Percentiles rank a stretch among this genome's conserved stretches.
Evolutionary conservation across 2,888 invertebrate species (phyloP).

Genomic region (Protophormia terraenovae): DNA sequence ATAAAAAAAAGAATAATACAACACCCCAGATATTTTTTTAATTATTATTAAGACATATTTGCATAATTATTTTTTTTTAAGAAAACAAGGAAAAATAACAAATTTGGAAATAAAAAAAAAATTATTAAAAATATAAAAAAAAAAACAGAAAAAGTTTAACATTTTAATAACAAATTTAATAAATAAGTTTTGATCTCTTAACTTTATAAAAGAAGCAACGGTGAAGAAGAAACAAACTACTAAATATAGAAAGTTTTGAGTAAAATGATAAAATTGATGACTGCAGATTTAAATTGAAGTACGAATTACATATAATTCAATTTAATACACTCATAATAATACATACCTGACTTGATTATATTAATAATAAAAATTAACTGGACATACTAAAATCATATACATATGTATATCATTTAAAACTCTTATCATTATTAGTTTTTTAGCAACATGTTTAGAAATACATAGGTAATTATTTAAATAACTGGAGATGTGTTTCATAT

Average conservation of each 20-base stretch:
- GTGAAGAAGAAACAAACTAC: background rate
- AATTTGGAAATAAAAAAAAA: conserved; percentile 61
- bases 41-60: conserved; percentile 60
- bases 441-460: conserved; percentile 3
- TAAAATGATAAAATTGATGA: background rate
- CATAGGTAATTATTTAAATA: background rate
- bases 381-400: background rate
- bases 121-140: conserved; percentile 42
- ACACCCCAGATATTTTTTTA: conserved; percentile 60
- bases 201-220: conserved; percentile 16
- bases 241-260: background rate
- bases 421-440: background rate
- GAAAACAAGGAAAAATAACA: conserved; percentile 26
- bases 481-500: background rate
- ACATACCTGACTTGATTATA: conserved; percentile 5
- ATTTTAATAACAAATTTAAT: background rate
- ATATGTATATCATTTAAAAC: background rate
- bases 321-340: background rate
- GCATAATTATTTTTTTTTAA: conserved; percentile 56
- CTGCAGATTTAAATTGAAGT: background rate
- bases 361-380: background rate
- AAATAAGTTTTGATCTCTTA: conserved; percentile 54
- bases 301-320: background rate
- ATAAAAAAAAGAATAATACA: conserved; percentile 24
- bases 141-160: too few species aligned